Evolutionary conservation across 2,888 invertebrate species (phyloP).

Genomic region (Melinopterus prodromus): DNA sequence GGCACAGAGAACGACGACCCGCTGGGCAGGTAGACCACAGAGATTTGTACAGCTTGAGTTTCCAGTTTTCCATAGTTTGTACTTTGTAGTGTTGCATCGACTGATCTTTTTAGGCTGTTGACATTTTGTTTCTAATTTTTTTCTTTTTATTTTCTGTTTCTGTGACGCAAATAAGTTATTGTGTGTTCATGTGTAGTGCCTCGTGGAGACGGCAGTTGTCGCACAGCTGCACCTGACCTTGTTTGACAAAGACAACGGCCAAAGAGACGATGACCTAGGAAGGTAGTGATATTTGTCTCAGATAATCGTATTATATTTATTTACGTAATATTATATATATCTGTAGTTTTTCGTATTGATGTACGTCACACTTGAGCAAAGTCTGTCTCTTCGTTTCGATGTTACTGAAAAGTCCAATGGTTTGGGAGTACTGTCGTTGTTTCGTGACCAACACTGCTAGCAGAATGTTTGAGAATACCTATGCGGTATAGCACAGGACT

Average conservation of each 20-base stretch:
- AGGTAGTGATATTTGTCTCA: slow-evolving; percentile 63
- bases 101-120: slow-evolving; percentile 18
- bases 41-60: slow-evolving; percentile 15
- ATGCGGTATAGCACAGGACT: too few species aligned
- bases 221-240: slow-evolving; percentile 70
- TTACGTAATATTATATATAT: background rate
- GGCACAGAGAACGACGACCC: slow-evolving; percentile 83
- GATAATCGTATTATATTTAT: background rate
- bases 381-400: background rate
- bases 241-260: slow-evolving; percentile 92
- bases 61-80: slow-evolving; percentile 27
- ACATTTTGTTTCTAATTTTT: slow-evolving; percentile 5
- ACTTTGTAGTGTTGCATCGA: slow-evolving; percentile 42
- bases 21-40: slow-evolving; percentile 75
- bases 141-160: background rate
- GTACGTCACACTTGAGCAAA: slow-evolving; percentile 4
- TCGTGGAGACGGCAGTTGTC: slow-evolving; percentile 64
- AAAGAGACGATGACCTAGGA: slow-evolving; percentile 92
- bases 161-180: slow-evolving; percentile 33
- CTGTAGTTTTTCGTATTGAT: background rate
- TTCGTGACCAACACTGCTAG: background rate
- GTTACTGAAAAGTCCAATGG: background rate
- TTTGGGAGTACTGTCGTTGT: background rate
- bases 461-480: background rate
- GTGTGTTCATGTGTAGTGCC: slow-evolving; percentile 61